Evolutionary conservation across 2,113 vertebrate species (phyloP).

Genomic region (Cyphomyrus plagiostoma): DNA sequence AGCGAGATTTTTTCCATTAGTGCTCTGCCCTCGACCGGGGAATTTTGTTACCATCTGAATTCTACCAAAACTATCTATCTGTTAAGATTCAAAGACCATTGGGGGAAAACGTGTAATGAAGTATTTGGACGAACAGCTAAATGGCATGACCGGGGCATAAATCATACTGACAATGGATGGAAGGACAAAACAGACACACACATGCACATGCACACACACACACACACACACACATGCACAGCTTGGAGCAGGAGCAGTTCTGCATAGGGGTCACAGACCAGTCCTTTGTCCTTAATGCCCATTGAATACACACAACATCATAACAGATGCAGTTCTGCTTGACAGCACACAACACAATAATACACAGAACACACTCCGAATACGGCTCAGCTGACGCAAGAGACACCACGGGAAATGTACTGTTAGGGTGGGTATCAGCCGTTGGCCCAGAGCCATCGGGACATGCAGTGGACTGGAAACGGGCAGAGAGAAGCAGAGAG

Average conservation of each 20-base stretch:
- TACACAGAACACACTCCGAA: not conserved
- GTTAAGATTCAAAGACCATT: not conserved
- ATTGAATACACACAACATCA: not conserved
- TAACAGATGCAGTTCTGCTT: no score
- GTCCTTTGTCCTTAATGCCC: not conserved
- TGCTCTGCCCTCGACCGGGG: slow-evolving; percentile 48
- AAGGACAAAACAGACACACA: not conserved
- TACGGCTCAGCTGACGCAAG: no score
- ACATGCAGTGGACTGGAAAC: not conserved
- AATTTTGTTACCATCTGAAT: slow-evolving; percentile 35
- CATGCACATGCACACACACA: not conserved
- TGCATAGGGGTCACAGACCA: not conserved
- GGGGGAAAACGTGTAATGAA: not conserved
- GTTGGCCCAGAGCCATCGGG: not conserved
- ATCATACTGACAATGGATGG: no score
- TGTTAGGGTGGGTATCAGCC: not conserved
- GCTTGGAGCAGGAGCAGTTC: not conserved
- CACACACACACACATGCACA: not conserved
- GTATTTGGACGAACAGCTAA: not conserved
- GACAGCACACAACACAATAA: not conserved
- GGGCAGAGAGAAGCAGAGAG: not conserved
- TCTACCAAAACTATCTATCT: not conserved
- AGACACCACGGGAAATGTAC: not conserved
- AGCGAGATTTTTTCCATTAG: slow-evolving; percentile 59
- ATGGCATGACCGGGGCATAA: not conserved